phyloP scores from a whole-genome alignment of 2,888 invertebrate genomes.

The Busseola fusca region DNA sequence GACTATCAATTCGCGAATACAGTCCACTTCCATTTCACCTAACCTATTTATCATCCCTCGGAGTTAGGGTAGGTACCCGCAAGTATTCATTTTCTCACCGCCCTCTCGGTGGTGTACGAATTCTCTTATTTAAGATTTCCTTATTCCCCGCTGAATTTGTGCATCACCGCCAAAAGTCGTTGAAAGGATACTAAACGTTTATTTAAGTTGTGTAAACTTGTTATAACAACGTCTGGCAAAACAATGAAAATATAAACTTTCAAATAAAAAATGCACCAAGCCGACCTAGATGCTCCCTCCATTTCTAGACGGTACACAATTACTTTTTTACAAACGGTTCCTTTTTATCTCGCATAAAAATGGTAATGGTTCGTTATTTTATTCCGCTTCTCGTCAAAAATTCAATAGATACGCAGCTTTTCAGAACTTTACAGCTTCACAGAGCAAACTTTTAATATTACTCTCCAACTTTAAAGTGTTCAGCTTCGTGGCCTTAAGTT shows the following conservation, averaged over 20 bases:
- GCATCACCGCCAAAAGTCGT: no score
- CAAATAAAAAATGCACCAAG: constrained; percentile 11
- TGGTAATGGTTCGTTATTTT: constrained; percentile 55
- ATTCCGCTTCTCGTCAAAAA: constrained; percentile 50
- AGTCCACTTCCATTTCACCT: no score
- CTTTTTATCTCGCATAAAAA: constrained; percentile 14
- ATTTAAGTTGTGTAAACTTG: constrained; percentile 24
- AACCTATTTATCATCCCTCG: no score
- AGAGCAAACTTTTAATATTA: constrained; percentile 52
- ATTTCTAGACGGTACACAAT: constrained; percentile 21
- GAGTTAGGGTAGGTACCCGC: no score
- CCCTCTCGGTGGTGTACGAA: no score
- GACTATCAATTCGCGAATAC: no score
- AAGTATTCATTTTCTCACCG: no score
- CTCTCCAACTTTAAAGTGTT: constrained; percentile 50
- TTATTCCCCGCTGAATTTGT: no score
- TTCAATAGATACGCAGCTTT: constrained; percentile 54
- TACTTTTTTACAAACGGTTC: constrained; percentile 16
- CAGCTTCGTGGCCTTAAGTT: constrained; percentile 39
- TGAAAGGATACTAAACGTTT: constrained; percentile 31
- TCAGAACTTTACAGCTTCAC: constrained; percentile 27
- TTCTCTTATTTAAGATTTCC: no score
- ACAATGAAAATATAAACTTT: constrained; percentile 34
- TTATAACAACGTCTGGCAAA: constrained; percentile 24
- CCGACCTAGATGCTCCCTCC: constrained; percentile 25